A percentile compares a stretch with the other conserved stretches of the same genome.
Conservation (phyloP, 2,797 vertebrate species). For the Gymnothorax javanicus region DNA sequence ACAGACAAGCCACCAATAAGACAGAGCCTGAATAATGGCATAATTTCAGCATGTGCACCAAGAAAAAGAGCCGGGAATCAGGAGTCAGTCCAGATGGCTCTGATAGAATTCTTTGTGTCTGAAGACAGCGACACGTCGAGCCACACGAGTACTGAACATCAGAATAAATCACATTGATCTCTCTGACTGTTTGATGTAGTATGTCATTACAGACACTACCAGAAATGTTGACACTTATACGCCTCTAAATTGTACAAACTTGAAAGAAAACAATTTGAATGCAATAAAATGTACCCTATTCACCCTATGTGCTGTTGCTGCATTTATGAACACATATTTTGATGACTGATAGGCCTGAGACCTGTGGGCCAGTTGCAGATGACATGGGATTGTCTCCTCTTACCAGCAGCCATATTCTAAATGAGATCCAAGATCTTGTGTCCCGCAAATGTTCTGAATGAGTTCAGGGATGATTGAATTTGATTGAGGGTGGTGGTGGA, state of each 20-base stretch:
- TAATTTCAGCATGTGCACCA: neutral
- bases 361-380: neutral
- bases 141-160: neutral
- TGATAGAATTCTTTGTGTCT: neutral
- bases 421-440: slow-evolving; percentile 18
- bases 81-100: neutral
- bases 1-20: slow-evolving; percentile 4
- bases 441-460: neutral
- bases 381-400: neutral
- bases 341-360: neutral
- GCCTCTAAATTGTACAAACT: no score
- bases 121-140: neutral
- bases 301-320: neutral
- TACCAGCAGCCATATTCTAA: neutral
- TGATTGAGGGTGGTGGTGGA: neutral
- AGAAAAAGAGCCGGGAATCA: neutral
- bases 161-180: neutral
- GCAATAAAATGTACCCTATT: neutral
- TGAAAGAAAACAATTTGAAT: no score
- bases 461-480: neutral
- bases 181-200: neutral
- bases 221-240: neutral
- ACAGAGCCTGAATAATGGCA: neutral
- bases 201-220: neutral
- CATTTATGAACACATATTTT: neutral